Base-by-base conservation (phyloP, 2,113 vertebrate species). In the Laticauda laticaudata region DNA sequence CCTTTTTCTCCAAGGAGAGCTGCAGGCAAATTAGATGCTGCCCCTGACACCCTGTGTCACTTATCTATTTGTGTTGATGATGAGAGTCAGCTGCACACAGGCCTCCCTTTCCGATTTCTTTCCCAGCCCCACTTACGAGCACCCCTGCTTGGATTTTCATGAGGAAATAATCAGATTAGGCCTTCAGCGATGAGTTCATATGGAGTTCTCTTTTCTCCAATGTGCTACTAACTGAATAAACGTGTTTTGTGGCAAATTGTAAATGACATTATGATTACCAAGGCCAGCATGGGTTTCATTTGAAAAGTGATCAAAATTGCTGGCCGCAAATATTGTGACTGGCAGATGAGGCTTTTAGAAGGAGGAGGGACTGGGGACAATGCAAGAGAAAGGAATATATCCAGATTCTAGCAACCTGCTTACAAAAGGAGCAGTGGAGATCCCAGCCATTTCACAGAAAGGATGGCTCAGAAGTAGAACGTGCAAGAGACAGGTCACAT, bases 161-260 rank as follows among this genome's bases (percentile, higher is more conserved):
- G 98, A 98, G 98, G 98, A 98, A 98, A 98, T 98, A 98, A 98
- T 98, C 98, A 97, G 98, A 98, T 98, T 98, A 98, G 96, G 95
- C 96, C 96, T 97, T 98, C 97, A 97, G 98, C 97, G 93, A 97
- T 94, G 97, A 98, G 98, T 98, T 98, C 98, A 98, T 97, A 97
- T 96, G 97, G 98, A 98, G 98, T 98, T 98, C 98, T 98, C 97
- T 98, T 69, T 98, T 98, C 97, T 98, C 96, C 96, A 94, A 95
- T 97, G 97, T 97, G 98, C 98, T 98, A 97, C 98, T 98, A 98
- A 98, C 98, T 93, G 96, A 98, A 98, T 98, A 98, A 98, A 98
- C 57, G 96, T 98, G 98, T 98, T 98, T 98, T 98, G 97, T 97
- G 97, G 97, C 97, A 98, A 97, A 98, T 98, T 98, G 97, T 97